A percentile compares a stretch with the other conserved stretches of the same genome.
phyloP scores from a whole-genome alignment of 2,113 vertebrate genomes.

The Neodontobutis hainanensis region DNA sequence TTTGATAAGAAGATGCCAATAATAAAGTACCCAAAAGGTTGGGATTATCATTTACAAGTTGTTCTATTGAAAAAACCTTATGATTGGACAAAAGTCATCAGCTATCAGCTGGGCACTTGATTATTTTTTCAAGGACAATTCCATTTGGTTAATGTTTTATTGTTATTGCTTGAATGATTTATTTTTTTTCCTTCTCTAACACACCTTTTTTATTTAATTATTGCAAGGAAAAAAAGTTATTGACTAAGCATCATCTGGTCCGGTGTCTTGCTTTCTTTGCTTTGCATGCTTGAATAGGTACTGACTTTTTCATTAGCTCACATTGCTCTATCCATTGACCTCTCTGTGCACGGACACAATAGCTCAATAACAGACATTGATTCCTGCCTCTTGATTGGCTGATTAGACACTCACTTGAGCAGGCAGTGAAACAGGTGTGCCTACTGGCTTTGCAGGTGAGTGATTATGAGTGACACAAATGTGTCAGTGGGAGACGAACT shows the following conservation, averaged over 20 bases:
- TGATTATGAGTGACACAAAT: no score
- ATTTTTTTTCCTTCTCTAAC: neutral
- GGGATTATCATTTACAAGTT: no score
- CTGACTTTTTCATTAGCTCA: neutral
- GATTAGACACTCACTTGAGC: neutral
- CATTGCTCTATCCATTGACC: neutral
- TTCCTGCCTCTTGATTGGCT: neutral
- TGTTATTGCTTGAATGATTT: no score
- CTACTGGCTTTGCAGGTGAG: no score
- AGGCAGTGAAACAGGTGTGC: no score
- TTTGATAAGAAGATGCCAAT: no score
- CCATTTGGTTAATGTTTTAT: no score
- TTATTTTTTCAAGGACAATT: no score
- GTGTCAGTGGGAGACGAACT: neutral
- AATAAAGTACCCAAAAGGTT: no score
- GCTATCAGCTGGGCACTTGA: no score
- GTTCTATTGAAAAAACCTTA: no score
- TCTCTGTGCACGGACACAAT: neutral
- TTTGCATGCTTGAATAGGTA: neutral
- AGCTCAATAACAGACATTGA: neutral
- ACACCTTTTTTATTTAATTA: neutral
- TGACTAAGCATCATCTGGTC: neutral
- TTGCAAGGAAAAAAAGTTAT: neutral
- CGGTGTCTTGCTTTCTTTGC: neutral
- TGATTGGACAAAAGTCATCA: no score